Base-by-base conservation (phyloP, 2,113 vertebrate species). In the Apeltes quadracus region DNA sequence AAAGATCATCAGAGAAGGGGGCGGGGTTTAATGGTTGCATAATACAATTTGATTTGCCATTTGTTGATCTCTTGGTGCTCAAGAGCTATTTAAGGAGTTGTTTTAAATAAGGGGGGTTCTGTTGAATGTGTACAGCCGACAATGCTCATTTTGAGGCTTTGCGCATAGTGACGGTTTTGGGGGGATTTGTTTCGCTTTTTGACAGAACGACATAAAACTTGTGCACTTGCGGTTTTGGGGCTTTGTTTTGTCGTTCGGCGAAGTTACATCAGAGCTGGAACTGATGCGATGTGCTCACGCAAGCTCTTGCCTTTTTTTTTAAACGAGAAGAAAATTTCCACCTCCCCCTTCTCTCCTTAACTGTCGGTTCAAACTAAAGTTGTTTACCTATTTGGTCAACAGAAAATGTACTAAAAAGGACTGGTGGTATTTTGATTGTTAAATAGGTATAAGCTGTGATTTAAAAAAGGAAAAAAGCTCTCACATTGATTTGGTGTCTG, bases 41-140 rank as follows among this genome's bases (percentile, higher is more conserved):
- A 93, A 94, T 96, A 92, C 93, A 96, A 96, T 96, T 97, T 97
- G 96, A 97, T 91, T 97, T 96, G 94, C 94, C 3, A 91, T 88
- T 81, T 93, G 93, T 93, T 94, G 91, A 93, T 92, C 94, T 95
- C 95, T 94, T 95, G 93, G 75, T 90, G 78, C 90, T 82, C 84
- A 82, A 92, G 94, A 90, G 91, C 94, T 95, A 95, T 96, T 96
- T 95, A 95, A 87, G 90, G 85, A 82, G 82, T 36, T 90, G 91
- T 91, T 93, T n/a, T 90, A 93, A 92, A 79, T 92, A 92, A 68
- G 4, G 15, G 5, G 39, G 23, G 62, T 25, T 92, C 93, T 95
- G 91, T 93, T 92, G 69, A 92, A 92, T 83, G 91, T 92, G 92
- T 90, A 87, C 93, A 94, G 93, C 91, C 91, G 93, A 82, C 85